phyloP scores from a whole-genome alignment of 2,888 invertebrate genomes.

The Phasia obesa region DNA sequence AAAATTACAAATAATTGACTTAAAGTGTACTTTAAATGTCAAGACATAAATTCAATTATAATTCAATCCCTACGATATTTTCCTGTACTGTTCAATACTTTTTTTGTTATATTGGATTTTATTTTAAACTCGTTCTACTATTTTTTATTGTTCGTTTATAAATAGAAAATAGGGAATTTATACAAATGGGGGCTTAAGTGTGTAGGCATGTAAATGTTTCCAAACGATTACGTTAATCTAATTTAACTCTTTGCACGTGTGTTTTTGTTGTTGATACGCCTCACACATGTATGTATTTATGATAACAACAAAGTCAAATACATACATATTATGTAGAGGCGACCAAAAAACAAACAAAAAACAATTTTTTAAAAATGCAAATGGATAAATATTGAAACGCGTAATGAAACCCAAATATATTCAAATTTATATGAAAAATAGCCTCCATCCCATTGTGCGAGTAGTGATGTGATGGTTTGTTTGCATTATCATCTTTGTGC shows the following conservation, averaged over 20 bases:
- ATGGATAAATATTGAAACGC: constrained; percentile 32
- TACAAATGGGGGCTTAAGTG: constrained; percentile 21
- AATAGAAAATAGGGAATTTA: constrained; percentile 2
- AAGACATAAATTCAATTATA: constrained; percentile 81
- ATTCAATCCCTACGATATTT: constrained; percentile 72
- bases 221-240: constrained; percentile 67
- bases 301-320: constrained; percentile 2
- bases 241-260: constrained; percentile 77
- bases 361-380: neutral
- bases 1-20: constrained; percentile 77
- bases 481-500: neutral
- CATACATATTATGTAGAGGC: neutral
- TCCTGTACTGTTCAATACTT: neutral
- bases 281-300: constrained; percentile 44
- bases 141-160: constrained; percentile 38
- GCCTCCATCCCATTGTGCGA: neutral
- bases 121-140: constrained; percentile 1
- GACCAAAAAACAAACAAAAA: neutral
- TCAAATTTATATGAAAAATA: constrained; percentile 34
- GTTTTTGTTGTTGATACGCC: constrained; percentile 49
- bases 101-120: neutral
- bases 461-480: neutral
- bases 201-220: constrained; percentile 57
- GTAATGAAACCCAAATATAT: constrained; percentile 43
- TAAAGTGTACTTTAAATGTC: constrained; percentile 80